phyloP scores from a whole-genome alignment of 2,888 invertebrate genomes.

The Melanostoma scalare region DNA sequence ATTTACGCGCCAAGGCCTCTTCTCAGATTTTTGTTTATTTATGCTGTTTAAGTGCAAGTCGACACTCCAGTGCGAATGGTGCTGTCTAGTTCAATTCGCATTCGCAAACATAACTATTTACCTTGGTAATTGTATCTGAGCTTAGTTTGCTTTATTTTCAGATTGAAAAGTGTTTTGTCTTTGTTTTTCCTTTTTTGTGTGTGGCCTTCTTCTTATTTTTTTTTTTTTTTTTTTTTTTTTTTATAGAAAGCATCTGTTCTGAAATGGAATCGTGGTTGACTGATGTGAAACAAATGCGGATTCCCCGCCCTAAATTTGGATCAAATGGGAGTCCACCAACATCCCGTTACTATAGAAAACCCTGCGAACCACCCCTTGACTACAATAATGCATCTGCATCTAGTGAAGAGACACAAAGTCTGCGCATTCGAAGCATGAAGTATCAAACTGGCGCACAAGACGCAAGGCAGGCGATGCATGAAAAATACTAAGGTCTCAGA shows the following conservation, averaged over 20 bases:
- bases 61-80: conserved; percentile 6
- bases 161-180: not conserved
- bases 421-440: conserved; percentile 82
- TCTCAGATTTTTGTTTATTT: conserved; percentile 11
- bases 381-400: conserved; percentile 85
- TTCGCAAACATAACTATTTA: not conserved
- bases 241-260: not conserved
- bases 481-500: conserved; percentile 83
- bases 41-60: conserved; percentile 15
- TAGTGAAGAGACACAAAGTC: conserved; percentile 74
- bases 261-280: conserved; percentile 92
- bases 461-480: conserved; percentile 88
- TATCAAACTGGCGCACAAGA: conserved; percentile 88
- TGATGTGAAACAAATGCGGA: conserved; percentile 91
- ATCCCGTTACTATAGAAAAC: conserved; percentile 81
- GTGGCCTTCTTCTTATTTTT: not conserved
- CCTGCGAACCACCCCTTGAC: conserved; percentile 90
- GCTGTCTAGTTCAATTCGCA: not conserved
- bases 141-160: not conserved
- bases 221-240: conserved; percentile 9
- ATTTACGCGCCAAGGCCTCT: not conserved
- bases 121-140: conserved; percentile 7
- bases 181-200: not conserved
- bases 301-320: conserved; percentile 91
- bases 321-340: conserved; percentile 81